A percentile compares a stretch with the other conserved stretches of the same genome.
phyloP scores from a whole-genome alignment of 2,113 vertebrate genomes.

The Lynx canadensis region DNA sequence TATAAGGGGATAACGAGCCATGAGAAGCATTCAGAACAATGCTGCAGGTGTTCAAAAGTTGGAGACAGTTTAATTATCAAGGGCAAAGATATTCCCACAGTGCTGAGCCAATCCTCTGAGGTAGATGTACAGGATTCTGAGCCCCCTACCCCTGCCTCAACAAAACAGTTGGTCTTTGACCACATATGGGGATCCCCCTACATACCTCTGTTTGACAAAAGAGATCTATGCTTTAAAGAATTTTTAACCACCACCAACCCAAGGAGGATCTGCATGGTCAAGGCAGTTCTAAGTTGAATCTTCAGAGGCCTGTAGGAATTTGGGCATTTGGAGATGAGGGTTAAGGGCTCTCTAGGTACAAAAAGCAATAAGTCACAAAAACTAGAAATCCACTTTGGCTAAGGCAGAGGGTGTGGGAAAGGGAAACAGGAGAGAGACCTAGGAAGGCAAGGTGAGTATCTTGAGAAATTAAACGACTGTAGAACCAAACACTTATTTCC shows the following conservation, averaged over 20 bases:
- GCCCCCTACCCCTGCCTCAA: background rate
- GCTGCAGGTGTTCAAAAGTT: background rate
- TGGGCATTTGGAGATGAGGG: background rate
- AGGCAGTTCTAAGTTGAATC: background rate
- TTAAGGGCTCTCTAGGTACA: background rate
- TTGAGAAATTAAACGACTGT: background rate
- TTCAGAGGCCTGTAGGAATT: background rate
- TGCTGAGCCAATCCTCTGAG: background rate
- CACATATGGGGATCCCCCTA: background rate
- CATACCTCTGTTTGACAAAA: slow-evolving; percentile 11
- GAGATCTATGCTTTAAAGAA: background rate
- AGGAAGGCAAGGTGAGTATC: background rate
- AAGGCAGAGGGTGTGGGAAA: background rate
- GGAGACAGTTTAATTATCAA: background rate
- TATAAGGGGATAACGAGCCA: background rate
- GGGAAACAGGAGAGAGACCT: background rate
- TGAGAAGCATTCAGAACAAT: background rate
- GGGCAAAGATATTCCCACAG: background rate
- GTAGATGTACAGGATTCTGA: background rate
- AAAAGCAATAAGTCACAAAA: background rate
- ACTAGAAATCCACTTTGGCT: background rate
- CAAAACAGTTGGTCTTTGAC: background rate
- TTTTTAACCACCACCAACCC: background rate
- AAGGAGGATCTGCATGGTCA: background rate
- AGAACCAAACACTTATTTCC: background rate